These are phyloP conservation scores for Hemibagrus wyckioides DNA, from an alignment of 2,113 vertebrate species.

Conservation along the genomic window DNA sequence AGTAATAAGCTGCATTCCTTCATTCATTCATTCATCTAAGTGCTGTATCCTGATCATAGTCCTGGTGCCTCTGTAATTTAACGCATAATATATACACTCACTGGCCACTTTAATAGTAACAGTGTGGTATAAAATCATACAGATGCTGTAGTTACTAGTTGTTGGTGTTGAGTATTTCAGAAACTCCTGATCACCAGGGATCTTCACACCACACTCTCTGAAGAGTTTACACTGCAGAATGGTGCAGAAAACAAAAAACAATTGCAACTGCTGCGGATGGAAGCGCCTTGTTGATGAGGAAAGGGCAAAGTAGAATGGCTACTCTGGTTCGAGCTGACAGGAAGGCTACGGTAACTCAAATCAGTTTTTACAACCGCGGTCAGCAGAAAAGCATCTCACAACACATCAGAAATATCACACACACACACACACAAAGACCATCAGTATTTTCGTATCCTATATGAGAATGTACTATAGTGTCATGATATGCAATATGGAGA, in stretches of 20 bases:
- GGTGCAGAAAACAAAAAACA: no score
- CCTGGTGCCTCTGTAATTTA: neutral
- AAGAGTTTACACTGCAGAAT: no score
- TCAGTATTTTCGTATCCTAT: neutral
- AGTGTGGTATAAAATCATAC: neutral
- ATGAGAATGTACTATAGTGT: neutral
- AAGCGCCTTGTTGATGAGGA: neutral
- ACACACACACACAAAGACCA: neutral
- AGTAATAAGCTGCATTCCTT: neutral
- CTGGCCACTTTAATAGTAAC: neutral
- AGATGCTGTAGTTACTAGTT: neutral
- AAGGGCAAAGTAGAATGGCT: no score
- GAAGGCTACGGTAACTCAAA: neutral
- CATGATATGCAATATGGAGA: neutral
- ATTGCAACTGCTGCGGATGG: no score
- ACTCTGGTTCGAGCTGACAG: neutral
- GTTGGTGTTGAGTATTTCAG: neutral
- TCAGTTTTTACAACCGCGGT: neutral
- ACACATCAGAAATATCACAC: no score
- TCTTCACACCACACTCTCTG: no score
- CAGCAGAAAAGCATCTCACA: neutral
- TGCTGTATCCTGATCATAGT: no score
- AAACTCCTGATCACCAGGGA: no score
- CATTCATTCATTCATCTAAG: neutral
- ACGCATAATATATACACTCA: neutral